These are phyloP conservation scores for Molorchus minor DNA, from an alignment of 2,888 invertebrate genomes.

Conservation along the genomic window DNA sequence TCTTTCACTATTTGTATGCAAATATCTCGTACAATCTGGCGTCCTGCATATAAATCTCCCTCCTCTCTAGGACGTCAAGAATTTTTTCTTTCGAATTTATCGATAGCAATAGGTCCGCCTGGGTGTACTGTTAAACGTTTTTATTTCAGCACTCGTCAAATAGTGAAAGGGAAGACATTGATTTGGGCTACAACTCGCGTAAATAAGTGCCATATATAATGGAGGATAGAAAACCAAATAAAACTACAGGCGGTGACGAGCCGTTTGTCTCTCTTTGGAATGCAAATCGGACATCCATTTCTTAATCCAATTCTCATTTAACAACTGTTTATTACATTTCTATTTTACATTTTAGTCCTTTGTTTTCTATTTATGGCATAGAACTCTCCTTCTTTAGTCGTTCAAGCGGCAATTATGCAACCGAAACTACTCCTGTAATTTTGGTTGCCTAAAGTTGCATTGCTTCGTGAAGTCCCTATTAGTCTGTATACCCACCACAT, in stretches of 20 bases:
- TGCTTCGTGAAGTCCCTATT: too few species aligned
- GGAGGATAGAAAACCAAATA: slow-evolving; percentile 47
- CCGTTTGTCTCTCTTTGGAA: slow-evolving; percentile 41
- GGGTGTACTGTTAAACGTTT: slow-evolving; percentile 33
- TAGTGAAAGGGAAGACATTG: slow-evolving; percentile 44
- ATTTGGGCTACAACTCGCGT: slow-evolving; percentile 45
- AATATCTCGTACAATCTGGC: slow-evolving; percentile 15
- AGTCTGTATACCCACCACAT: too few species aligned
- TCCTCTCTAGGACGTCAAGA: slow-evolving; percentile 1
- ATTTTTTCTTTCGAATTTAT: slow-evolving; percentile 39
- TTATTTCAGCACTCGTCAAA: slow-evolving; percentile 32
- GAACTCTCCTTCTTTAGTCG: too few species aligned
- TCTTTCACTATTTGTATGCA: slow-evolving; percentile 5
- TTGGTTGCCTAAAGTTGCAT: too few species aligned
- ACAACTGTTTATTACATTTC: too few species aligned
- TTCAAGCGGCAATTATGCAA: too few species aligned
- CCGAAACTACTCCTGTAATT: too few species aligned
- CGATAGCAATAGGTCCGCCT: slow-evolving; percentile 30
- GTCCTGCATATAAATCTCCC: slow-evolving; percentile 1
- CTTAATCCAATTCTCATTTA: too few species aligned
- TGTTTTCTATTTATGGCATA: too few species aligned
- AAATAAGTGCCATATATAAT: slow-evolving; percentile 48
- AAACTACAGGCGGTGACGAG: slow-evolving; percentile 37
- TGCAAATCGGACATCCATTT: slow-evolving; percentile 42
- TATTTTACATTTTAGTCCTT: too few species aligned